Evolutionary conservation across 2,888 invertebrate species (phyloP).

Genomic region (Clusia tigrina): DNA sequence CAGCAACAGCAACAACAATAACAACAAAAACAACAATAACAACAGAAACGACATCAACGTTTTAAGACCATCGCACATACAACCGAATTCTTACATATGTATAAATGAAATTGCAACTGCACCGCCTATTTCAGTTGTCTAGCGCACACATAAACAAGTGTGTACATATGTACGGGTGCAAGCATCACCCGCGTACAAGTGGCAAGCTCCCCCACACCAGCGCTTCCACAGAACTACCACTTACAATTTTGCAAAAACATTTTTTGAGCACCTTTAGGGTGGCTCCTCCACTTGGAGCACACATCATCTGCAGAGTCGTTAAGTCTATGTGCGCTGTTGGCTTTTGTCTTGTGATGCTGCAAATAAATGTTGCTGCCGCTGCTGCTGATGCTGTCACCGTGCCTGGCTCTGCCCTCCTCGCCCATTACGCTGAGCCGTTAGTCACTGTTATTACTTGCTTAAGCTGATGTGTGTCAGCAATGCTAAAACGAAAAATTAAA

Average conservation of each 20-base stretch:
- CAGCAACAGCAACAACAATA: background rate
- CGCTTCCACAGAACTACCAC: background rate
- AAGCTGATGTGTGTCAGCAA: conserved; percentile 9
- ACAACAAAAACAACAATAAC: background rate
- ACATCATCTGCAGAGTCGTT: conserved; percentile 4
- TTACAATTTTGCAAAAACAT: background rate
- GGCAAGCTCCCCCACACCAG: background rate
- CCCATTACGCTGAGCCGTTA: conserved; percentile 11
- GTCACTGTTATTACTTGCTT: conserved; percentile 3
- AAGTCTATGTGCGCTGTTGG: background rate
- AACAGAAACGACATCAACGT: conserved; percentile 6
- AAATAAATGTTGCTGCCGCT: conserved; percentile 6
- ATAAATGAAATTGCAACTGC: conserved; percentile 10
- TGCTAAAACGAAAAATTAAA: conserved; percentile 4
- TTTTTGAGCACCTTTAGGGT: background rate
- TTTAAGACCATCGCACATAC: conserved; percentile 1
- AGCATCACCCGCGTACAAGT: background rate
- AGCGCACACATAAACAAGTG: background rate
- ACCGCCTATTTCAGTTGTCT: background rate
- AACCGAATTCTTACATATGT: background rate
- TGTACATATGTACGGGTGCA: background rate
- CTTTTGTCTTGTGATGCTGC: background rate
- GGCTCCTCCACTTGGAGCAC: background rate
- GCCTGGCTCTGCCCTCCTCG: background rate
- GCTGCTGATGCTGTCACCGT: background rate